Evolutionary conservation across 1,140 invertebrate species (phyloP).

Genomic region (Drosophila watanabei): DNA sequence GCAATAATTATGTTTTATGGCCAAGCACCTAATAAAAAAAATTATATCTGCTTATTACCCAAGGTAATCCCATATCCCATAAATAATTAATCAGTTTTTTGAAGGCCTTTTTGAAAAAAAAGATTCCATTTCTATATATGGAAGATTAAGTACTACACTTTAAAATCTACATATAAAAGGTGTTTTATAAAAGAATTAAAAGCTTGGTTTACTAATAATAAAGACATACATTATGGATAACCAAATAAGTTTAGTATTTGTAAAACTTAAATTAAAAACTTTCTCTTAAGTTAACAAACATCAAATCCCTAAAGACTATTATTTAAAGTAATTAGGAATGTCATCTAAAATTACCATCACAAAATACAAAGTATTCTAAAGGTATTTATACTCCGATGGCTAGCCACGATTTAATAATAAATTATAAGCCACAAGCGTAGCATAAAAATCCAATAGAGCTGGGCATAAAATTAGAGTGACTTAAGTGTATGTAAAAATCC

Average conservation of each 20-base stretch:
- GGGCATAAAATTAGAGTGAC: slow-evolving; percentile 49
- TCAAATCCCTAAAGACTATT: not conserved
- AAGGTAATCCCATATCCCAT: not conserved
- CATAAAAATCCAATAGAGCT: slow-evolving; percentile 26
- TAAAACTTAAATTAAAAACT: accelerated
- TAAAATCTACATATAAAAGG: not conserved
- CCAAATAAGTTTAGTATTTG: not conserved
- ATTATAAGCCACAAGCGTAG: slow-evolving; percentile 16
- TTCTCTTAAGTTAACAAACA: not conserved
- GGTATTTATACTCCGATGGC: not conserved
- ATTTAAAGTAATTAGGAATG: not conserved
- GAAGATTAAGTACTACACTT: not conserved
- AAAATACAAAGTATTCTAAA: not conserved
- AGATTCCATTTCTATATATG: too few relatives aligned
- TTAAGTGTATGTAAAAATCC: slow-evolving; percentile 17
- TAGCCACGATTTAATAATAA: slow-evolving; percentile 13
- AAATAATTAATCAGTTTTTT: not conserved
- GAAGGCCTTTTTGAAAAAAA: too few relatives aligned
- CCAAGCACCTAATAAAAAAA: not conserved
- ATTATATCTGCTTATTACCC: not conserved
- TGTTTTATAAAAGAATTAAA: too few relatives aligned
- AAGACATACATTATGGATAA: too few relatives aligned
- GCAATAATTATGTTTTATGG: not conserved
- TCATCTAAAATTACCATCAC: not conserved
- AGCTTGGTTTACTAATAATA: too few relatives aligned